A percentile compares a stretch with the other conserved stretches of the same genome.
Evolutionary conservation across 2,797 vertebrate genomes (phyloP).

Genomic region (Neosilurus mollespiculum): DNA sequence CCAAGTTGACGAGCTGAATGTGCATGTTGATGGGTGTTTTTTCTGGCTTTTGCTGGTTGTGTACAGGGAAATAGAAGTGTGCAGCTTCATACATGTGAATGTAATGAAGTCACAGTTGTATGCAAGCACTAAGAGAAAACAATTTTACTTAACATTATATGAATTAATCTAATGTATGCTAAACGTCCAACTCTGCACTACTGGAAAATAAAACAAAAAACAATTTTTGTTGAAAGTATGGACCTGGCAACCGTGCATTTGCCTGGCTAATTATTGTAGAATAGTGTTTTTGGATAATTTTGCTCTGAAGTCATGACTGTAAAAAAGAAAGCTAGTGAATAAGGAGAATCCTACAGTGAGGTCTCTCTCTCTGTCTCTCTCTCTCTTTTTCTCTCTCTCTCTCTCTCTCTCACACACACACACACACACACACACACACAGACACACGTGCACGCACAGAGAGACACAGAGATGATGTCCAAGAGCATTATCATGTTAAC

Average conservation of each 20-base stretch:
- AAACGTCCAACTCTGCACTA: background rate
- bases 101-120: background rate
- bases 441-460: too few relatives aligned
- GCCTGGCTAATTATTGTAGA: background rate
- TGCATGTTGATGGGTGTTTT: background rate
- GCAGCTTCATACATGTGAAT: background rate
- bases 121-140: background rate
- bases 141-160: background rate
- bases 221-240: background rate
- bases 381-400: too few relatives aligned
- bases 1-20: background rate
- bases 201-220: background rate
- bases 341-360: conserved; percentile 31
- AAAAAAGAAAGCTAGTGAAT: conserved; percentile 50
- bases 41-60: background rate
- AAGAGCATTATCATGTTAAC: conserved; percentile 11
- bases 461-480: background rate
- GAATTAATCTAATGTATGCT: background rate
- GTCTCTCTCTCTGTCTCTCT: background rate
- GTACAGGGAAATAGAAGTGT: background rate
- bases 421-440: conserved; percentile 8
- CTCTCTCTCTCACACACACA: conserved; percentile 26
- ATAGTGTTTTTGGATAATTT: conserved; percentile 33
- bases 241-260: background rate
- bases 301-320: conserved; percentile 61